Evolutionary conservation across 1,140 invertebrate species (phyloP).

Genomic region (Patella vulgata): DNA sequence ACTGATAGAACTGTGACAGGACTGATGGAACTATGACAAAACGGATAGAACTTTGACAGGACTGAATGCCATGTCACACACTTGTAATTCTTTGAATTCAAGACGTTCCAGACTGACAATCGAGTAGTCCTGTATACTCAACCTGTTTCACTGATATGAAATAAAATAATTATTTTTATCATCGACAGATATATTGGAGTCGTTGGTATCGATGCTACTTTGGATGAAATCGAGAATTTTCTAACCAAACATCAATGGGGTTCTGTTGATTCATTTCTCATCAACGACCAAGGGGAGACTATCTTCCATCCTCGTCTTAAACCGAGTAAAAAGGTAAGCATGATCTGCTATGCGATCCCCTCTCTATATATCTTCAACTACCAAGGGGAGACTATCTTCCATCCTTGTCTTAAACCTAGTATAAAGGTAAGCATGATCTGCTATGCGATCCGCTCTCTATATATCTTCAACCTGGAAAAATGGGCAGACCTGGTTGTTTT

Average conservation of each 20-base stretch:
- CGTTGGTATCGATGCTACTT: constrained; percentile 67
- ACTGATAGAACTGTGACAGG: too few species aligned
- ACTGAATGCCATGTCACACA: too few species aligned
- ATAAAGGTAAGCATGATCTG: constrained; percentile 54
- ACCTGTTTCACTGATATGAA: background rate
- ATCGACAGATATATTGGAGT: constrained; percentile 65
- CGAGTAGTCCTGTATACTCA: background rate
- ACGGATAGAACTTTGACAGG: too few species aligned
- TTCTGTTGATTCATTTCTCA: constrained; percentile 67
- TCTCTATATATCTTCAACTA: constrained; percentile 56
- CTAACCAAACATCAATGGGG: constrained; percentile 68
- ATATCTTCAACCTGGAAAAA: constrained; percentile 47
- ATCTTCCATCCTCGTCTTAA: constrained; percentile 68
- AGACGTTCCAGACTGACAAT: too few species aligned
- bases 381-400: constrained; percentile 67
- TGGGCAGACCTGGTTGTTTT: background rate
- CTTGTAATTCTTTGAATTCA: too few species aligned
- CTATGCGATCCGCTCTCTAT: background rate
- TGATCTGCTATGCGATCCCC: background rate
- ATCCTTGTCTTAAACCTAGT: constrained; percentile 66
- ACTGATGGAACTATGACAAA: too few species aligned
- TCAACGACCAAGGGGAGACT: constrained; percentile 67
- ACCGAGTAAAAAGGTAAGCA: constrained; percentile 64
- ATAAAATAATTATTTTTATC: constrained; percentile 5
- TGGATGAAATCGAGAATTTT: constrained; percentile 68